Evolutionary conservation across 1,140 invertebrate species (phyloP), one percentile per base, ranked within the genome.

Genomic region (Andricus grossulariae): DNA sequence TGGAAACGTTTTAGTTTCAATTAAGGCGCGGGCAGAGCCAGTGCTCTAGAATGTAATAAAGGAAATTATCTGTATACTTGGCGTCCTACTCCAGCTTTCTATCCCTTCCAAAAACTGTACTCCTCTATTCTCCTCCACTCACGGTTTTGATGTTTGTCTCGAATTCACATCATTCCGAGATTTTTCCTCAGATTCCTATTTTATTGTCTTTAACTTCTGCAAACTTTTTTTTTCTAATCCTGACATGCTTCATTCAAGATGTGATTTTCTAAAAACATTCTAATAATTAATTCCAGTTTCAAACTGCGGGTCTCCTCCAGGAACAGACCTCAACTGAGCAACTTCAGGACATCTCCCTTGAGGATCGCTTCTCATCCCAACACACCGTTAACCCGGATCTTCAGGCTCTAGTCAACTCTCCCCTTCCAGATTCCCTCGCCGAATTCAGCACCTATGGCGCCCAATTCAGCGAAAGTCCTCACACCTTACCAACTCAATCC

Each of bases 391-490:
- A 94, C 87, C 93, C 95, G 55, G 94, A 95, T 74, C 91, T 96
- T 2, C 95, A 95, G 85, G 94, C 95, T 0, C 92, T 96, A 6
- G 90, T 96, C 5, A 95, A 96, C 83, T 95, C 95, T 3, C 95
- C 95, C 0, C 86, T 96, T 15, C 95, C 95, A 0, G 96, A 96
- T 87, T 95, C 95, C 49, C 88, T 97, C 78, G 96, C 96, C 3
- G 96, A 96, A 86, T 96, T 97, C 87, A 95, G 95, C 83, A 95
- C 96, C 32, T 96, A 94, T 87, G 84, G 93, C 84, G 80, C 91
- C 18, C 87, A 92, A 77, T 91, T 90, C 75, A 93, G 86, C 83
- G 93, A 85, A 88, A 93, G 83, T 88, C 92, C 91, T 5, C 92
- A 93, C 77, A 92, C 91, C 1, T 85, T 92, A 66, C 89, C 92